Conservation (phyloP, 2,888 invertebrate species). For the Diadromus collaris region DNA sequence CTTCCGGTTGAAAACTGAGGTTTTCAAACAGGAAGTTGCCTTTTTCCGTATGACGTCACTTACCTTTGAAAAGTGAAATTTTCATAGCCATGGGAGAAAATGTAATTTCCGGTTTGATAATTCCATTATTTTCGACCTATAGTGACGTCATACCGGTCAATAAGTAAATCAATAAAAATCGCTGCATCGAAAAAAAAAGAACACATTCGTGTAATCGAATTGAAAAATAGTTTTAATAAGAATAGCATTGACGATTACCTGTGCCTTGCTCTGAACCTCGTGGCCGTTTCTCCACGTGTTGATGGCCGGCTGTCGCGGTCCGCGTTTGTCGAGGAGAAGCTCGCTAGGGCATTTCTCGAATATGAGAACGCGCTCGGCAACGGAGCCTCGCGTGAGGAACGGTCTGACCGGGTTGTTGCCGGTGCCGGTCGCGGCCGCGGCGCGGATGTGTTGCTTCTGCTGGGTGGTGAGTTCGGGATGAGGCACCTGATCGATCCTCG, state of each 20-base stretch:
- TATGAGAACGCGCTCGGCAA: constrained; percentile 94
- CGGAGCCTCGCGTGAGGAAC: constrained; percentile 93
- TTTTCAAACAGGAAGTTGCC: too few relatives aligned
- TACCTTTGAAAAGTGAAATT: too few relatives aligned
- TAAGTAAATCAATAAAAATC: too few relatives aligned
- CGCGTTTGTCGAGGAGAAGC: constrained; percentile 86
- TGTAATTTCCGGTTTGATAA: not conserved
- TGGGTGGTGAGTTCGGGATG: constrained; percentile 85
- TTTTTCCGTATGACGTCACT: too few relatives aligned
- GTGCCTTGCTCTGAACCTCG: constrained; percentile 80
- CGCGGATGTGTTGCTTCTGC: constrained; percentile 82
- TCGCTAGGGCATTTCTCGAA: constrained; percentile 95
- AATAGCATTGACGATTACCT: constrained; percentile 77
- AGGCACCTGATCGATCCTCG: constrained; percentile 81
- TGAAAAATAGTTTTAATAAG: not conserved
- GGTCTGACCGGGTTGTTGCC: constrained; percentile 88
- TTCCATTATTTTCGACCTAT: not conserved
- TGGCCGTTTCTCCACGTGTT: constrained; percentile 79
- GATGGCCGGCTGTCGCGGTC: constrained; percentile 82
- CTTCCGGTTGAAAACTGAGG: too few relatives aligned
- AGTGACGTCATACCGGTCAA: not conserved
- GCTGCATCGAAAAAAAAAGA: not conserved
- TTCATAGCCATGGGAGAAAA: not conserved
- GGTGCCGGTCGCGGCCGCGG: constrained; percentile 79
- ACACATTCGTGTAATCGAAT: too few relatives aligned